phyloP scores from a whole-genome alignment of 1,140 invertebrate genomes.

The Temnothorax curvispinosus region DNA sequence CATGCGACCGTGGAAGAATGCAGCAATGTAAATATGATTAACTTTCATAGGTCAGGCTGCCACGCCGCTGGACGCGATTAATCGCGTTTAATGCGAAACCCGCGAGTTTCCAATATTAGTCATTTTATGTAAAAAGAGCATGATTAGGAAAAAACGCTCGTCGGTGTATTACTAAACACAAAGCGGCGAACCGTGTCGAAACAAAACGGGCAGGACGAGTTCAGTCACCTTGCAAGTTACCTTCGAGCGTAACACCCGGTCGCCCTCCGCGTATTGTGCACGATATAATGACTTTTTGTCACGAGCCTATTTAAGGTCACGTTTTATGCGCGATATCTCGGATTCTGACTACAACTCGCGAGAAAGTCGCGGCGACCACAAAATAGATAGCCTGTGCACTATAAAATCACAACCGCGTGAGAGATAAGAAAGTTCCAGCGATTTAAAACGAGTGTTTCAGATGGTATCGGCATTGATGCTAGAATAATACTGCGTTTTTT shows the following conservation, averaged over 20 bases:
- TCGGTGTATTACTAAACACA: background rate
- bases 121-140: constrained; percentile 26
- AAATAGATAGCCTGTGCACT: background rate
- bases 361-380: constrained; percentile 8
- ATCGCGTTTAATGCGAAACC: constrained; percentile 9
- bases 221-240: constrained; percentile 71
- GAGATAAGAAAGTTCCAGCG: background rate
- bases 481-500: background rate
- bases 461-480: background rate
- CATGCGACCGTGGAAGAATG: background rate
- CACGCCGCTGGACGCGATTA: background rate
- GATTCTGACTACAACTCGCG: no score
- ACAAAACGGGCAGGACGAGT: constrained; percentile 63
- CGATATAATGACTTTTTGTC: constrained; percentile 70
- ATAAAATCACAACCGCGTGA: constrained; percentile 3
- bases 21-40: background rate
- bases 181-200: constrained; percentile 35
- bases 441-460: background rate
- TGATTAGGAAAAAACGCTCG: constrained; percentile 9
- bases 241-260: constrained; percentile 66
- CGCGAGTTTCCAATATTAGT: constrained; percentile 17
- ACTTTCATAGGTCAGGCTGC: constrained; percentile 6
- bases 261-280: background rate
- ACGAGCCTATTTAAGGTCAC: constrained; percentile 58
- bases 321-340: constrained; percentile 36